A percentile compares a stretch with the other conserved stretches of the same genome.
These are phyloP conservation scores for Rhopalosiphum nymphaeae DNA, from an alignment of 2,888 invertebrate genomes.

Conservation along the genomic window DNA sequence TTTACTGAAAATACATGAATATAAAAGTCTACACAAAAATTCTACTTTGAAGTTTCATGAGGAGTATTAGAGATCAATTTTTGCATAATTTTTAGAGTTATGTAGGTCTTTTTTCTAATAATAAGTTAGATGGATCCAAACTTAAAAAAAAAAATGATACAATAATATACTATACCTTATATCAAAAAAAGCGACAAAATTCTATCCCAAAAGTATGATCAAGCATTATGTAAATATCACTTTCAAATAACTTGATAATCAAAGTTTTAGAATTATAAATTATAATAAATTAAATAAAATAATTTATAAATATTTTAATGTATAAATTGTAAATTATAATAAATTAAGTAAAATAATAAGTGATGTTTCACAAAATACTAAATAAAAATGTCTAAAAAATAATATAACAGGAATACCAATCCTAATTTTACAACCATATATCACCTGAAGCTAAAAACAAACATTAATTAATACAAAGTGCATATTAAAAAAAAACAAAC, in stretches of 20 bases:
- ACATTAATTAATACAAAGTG: conserved; percentile 66
- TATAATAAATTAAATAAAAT: background rate
- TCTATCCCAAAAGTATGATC: background rate
- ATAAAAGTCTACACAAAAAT: background rate
- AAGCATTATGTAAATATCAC: background rate
- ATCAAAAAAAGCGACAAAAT: conserved; percentile 4
- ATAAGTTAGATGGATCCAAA: background rate
- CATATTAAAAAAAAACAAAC: conserved; percentile 58
- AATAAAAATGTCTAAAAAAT: background rate
- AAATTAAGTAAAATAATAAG: background rate
- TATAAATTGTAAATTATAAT: background rate
- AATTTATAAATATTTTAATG: background rate
- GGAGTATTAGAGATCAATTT: background rate
- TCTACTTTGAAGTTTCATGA: background rate
- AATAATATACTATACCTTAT: background rate
- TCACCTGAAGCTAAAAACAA: conserved; percentile 33
- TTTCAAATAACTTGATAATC: background rate
- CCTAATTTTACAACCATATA: conserved; percentile 55
- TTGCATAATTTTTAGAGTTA: background rate
- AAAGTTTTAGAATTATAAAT: background rate
- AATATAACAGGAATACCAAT: background rate
- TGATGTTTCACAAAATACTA: background rate
- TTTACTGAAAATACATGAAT: background rate
- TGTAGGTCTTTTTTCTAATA: background rate
- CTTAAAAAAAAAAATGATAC: background rate